phyloP scores from a whole-genome alignment of 2,888 invertebrate genomes.

The Polietes domitor region DNA sequence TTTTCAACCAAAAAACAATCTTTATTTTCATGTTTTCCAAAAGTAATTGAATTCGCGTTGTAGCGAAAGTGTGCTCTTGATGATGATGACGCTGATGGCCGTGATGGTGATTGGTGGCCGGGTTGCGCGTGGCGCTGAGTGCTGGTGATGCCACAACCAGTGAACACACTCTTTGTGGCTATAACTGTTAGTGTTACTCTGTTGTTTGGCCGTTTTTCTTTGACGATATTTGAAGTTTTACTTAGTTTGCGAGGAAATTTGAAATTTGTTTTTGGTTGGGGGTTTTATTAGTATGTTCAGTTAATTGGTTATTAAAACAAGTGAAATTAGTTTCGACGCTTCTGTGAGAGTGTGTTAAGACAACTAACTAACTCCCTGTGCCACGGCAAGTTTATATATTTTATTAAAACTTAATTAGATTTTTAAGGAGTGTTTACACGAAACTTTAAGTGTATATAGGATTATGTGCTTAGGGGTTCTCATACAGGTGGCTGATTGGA shows the following conservation, averaged over 20 bases:
- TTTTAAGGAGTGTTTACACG: slow-evolving; percentile 11
- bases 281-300: slow-evolving; percentile 35
- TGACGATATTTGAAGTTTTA: slow-evolving; percentile 9
- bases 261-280: slow-evolving; percentile 6
- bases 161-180: neutral
- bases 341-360: neutral
- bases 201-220: neutral
- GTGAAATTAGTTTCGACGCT: slow-evolving; percentile 41
- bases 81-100: neutral
- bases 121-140: neutral
- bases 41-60: slow-evolving; percentile 51
- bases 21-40: slow-evolving; percentile 34
- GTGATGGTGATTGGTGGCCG: neutral
- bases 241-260: slow-evolving; percentile 13
- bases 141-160: neutral
- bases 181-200: neutral
- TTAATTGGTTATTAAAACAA: slow-evolving; percentile 49
- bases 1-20: slow-evolving; percentile 39
- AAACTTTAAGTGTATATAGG: neutral
- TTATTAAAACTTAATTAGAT: slow-evolving; percentile 29
- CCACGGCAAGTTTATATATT: slow-evolving; percentile 9
- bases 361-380: neutral
- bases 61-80: slow-evolving; percentile 15
- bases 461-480: neutral
- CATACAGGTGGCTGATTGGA: neutral